Conservation (phyloP, 1,140 invertebrate species). For the Drosophila ohnishii region DNA sequence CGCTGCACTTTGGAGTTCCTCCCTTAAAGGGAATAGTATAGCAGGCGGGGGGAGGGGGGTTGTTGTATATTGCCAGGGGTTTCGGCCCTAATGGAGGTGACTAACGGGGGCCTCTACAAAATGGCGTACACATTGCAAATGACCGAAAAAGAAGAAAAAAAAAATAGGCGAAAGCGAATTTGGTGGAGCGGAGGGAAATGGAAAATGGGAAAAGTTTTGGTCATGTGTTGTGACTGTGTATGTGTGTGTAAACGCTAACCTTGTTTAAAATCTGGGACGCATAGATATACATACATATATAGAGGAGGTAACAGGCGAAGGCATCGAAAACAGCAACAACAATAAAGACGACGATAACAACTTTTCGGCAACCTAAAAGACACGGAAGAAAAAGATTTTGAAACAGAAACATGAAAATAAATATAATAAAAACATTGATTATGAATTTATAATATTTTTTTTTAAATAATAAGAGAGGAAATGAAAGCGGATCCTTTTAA, state of each 20-base stretch:
- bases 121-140: slow-evolving; percentile 74
- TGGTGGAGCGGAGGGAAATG: slow-evolving; percentile 30
- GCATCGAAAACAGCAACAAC: slow-evolving; percentile 23
- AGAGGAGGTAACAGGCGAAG: slow-evolving; percentile 21
- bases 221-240: slow-evolving; percentile 23
- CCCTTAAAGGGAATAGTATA: slow-evolving; percentile 27
- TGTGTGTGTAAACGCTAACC: slow-evolving; percentile 29
- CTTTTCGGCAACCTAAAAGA: slow-evolving; percentile 4
- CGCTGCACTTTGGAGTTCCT: not conserved
- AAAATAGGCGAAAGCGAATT: slow-evolving; percentile 8
- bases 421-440: no score
- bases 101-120: slow-evolving; percentile 42
- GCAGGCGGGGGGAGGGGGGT: not conserved
- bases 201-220: slow-evolving; percentile 53
- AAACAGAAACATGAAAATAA: no score
- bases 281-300: slow-evolving; percentile 33
- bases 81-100: slow-evolving; percentile 9
- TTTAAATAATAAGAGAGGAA: no score
- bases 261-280: slow-evolving; percentile 60
- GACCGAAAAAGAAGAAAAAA: slow-evolving; percentile 53
- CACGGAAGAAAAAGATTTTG: slow-evolving; percentile 5
- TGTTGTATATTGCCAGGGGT: slow-evolving; percentile 12
- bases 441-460: not conserved
- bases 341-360: slow-evolving; percentile 26
- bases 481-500: not conserved